These are phyloP conservation scores for Tetranychus truncatus DNA, from an alignment of 2,888 invertebrate genomes.

Conservation along the genomic window DNA sequence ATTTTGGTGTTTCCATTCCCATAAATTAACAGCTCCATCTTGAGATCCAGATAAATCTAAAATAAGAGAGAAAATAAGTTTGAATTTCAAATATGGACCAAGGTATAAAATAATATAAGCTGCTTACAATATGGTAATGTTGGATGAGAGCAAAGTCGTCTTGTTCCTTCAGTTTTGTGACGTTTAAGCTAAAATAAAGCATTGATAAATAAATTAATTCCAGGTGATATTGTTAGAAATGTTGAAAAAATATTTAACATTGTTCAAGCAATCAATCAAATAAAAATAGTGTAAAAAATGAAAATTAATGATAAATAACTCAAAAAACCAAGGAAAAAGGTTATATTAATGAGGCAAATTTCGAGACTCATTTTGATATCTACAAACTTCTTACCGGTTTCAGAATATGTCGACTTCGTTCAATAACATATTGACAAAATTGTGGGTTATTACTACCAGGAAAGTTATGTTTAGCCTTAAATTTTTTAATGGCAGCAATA, in stretches of 20 bases:
- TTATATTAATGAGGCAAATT: conserved; percentile 4
- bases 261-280: neutral
- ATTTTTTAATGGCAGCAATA: neutral
- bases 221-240: conserved; percentile 27
- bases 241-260: conserved; percentile 24
- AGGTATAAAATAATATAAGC: neutral
- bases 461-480: conserved; percentile 48
- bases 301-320: neutral
- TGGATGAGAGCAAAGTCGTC: conserved; percentile 89
- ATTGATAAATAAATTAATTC: neutral
- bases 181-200: conserved; percentile 53
- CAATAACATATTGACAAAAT: conserved; percentile 87
- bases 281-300: neutral
- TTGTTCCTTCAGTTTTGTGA: conserved; percentile 80
- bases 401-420: conserved; percentile 87
- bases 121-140: conserved; percentile 81
- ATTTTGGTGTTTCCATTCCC: conserved; percentile 94
- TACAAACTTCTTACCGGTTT: conserved; percentile 56
- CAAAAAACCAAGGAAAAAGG: conserved; percentile 8
- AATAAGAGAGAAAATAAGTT: conserved; percentile 9
- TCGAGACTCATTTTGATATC: no score
- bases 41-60: conserved; percentile 78
- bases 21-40: conserved; percentile 83
- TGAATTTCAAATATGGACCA: neutral
- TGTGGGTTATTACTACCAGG: conserved; percentile 85